Conservation (phyloP, 2,888 invertebrate genomes). For the Plusia festucae region DNA sequence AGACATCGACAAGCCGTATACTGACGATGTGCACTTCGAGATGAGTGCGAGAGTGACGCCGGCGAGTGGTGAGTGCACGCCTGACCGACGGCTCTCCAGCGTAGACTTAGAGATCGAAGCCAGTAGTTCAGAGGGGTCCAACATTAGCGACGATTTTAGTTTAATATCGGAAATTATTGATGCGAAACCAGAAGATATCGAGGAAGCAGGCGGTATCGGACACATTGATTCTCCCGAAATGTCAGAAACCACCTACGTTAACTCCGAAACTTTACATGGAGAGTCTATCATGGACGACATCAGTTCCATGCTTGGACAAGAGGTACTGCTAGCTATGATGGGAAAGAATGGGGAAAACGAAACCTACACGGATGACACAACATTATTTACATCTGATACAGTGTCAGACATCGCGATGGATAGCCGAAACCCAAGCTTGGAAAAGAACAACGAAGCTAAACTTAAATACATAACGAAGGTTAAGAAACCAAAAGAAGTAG, state of each 20-base stretch:
- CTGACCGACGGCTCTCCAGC: conserved; percentile 81
- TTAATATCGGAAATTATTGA: conserved; percentile 92
- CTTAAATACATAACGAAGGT: conserved; percentile 87
- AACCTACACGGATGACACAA: conserved; percentile 92
- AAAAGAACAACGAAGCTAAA: conserved; percentile 90
- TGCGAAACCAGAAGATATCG: conserved; percentile 80
- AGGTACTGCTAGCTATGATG: conserved; percentile 91
- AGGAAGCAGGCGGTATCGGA: conserved; percentile 90
- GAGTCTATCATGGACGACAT: conserved; percentile 95
- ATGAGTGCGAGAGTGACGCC: conserved; percentile 75
- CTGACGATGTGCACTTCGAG: conserved; percentile 84
- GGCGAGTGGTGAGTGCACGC: conserved; percentile 81
- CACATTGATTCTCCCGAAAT: conserved; percentile 96
- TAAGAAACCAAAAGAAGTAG: conserved; percentile 83
- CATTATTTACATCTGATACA: conserved; percentile 90
- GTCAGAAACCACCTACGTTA: conserved; percentile 92
- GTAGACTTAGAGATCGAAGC: conserved; percentile 87
- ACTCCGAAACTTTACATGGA: conserved; percentile 93
- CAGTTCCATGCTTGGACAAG: conserved; percentile 93
- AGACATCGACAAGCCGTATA: conserved; percentile 90
- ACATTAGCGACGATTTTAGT: conserved; percentile 93
- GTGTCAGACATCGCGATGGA: conserved; percentile 87
- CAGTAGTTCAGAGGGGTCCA: conserved; percentile 90
- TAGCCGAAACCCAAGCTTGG: conserved; percentile 87
- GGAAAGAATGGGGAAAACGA: conserved; percentile 90